Conservation (phyloP, 2,888 invertebrate species). For the Ophraella communa region DNA sequence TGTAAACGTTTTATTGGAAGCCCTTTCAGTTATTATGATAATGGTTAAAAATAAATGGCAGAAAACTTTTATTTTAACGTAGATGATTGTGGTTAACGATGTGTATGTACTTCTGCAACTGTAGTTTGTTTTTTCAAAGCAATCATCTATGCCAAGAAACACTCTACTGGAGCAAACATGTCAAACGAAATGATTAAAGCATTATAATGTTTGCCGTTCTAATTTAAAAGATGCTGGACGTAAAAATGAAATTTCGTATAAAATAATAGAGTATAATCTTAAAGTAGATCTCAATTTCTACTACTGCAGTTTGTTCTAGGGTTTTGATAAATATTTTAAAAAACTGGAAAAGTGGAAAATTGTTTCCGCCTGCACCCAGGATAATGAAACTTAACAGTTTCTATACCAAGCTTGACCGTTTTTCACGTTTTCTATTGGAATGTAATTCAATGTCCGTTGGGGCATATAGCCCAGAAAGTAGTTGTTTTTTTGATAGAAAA, state of each 20-base stretch:
- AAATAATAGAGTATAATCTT: no score
- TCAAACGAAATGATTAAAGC: neutral
- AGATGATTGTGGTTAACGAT: slow-evolving; percentile 32
- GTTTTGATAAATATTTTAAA: no score
- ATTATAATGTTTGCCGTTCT: neutral
- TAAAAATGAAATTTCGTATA: neutral
- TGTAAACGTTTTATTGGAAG: neutral
- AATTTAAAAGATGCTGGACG: neutral
- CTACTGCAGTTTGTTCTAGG: no score
- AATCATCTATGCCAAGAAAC: slow-evolving; percentile 27
- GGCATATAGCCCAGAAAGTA: no score
- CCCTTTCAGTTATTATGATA: slow-evolving; percentile 6
- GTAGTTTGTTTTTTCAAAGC: slow-evolving; percentile 20
- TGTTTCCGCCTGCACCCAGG: no score
- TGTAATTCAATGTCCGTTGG: no score
- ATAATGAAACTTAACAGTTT: no score
- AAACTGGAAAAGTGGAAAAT: no score
- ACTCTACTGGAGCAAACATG: slow-evolving; percentile 18
- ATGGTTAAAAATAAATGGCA: slow-evolving; percentile 21
- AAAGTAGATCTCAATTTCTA: no score
- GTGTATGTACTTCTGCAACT: slow-evolving; percentile 16
- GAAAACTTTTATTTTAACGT: slow-evolving; percentile 25
- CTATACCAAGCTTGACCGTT: no score
- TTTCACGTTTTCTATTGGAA: no score
- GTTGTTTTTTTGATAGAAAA: no score